Conservation (phyloP, 2,113 vertebrate species). For the Ursus arctos region DNA sequence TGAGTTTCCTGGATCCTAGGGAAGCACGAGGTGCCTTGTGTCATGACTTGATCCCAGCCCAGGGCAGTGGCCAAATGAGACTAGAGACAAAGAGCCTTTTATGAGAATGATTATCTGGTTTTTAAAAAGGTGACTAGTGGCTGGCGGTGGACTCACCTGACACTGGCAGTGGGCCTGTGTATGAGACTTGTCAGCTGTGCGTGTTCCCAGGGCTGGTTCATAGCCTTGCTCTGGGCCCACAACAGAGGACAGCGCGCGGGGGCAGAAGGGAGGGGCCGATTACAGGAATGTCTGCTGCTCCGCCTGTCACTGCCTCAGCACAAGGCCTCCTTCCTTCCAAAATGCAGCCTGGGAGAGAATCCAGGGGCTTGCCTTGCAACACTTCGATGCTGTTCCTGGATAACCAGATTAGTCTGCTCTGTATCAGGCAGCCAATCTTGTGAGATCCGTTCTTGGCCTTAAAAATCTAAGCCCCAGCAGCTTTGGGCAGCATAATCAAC, state of each 20-base stretch:
- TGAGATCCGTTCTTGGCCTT: neutral
- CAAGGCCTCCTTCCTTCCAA: neutral
- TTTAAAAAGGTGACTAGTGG: neutral
- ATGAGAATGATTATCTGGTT: neutral
- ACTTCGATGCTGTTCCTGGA: neutral
- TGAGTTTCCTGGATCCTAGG: neutral
- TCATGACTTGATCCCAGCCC: neutral
- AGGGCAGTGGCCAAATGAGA: neutral
- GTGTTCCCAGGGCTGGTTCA: neutral
- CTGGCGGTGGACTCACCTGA: fast-evolving
- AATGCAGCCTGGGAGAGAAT: neutral
- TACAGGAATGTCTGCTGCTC: neutral
- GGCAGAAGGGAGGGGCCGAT: neutral
- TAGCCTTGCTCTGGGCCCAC: neutral
- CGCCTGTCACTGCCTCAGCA: neutral
- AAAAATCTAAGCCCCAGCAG: neutral
- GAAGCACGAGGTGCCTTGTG: fast-evolving
- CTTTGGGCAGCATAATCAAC: neutral
- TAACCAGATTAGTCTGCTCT: neutral
- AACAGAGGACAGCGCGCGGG: neutral
- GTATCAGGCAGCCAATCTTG: neutral
- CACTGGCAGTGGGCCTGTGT: neutral
- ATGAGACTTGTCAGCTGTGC: neutral
- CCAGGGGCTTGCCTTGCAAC: neutral
- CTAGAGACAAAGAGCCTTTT: conserved; percentile 15